Evolutionary conservation across 2,797 vertebrate genomes (phyloP), one percentile per base, ranked within the genome.

Genomic region (Gymnodraco acuticeps): DNA sequence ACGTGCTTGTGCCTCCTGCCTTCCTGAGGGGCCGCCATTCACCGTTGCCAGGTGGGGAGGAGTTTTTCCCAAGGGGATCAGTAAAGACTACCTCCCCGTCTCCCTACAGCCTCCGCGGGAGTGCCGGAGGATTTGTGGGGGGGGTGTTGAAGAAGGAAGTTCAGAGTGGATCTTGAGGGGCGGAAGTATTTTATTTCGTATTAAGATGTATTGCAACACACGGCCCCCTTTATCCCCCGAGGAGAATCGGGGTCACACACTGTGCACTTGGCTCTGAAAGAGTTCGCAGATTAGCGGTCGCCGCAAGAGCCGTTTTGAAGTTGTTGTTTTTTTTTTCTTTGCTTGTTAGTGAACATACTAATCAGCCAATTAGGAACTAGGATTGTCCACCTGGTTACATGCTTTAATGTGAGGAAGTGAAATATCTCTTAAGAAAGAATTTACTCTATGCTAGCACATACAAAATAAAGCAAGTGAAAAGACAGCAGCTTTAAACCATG

Each of bases 31-130:
- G 81, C 65, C 48, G 43, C 70, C 76, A 88, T 93, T 94, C 85
- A 87, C 63, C 7, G 31, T 50, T 84, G 52, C 83, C 73, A 90
- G 82, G 84, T 82, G 55, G 90, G 92, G 82, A 92, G 91, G 88
- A 86, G 87, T 82, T 86, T 82, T 92, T 86, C 89, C 83, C 82
- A 86, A 89, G 80, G 75, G 77, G 77, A 85, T 87, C 54, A 76
- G 75, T 53, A 60, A 38, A 64, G 51, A 75, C 81, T 50, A 45
- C 56, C 61, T 78, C 73, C 75, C 45, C 2, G 48, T 81, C 72
- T 79, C 71, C 65, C 31, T 64, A 53, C 64, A 64, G 52, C 73
- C 73, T 46, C 60, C 17, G 33, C 64, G 48, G 82, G 72, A 60
- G 69, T 60, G 67, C 70, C 75, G 54, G 77, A n/a, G 70, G 75